Evolutionary conservation across 2,113 vertebrate genomes (phyloP).

Genomic region (Saccopteryx leptura): DNA sequence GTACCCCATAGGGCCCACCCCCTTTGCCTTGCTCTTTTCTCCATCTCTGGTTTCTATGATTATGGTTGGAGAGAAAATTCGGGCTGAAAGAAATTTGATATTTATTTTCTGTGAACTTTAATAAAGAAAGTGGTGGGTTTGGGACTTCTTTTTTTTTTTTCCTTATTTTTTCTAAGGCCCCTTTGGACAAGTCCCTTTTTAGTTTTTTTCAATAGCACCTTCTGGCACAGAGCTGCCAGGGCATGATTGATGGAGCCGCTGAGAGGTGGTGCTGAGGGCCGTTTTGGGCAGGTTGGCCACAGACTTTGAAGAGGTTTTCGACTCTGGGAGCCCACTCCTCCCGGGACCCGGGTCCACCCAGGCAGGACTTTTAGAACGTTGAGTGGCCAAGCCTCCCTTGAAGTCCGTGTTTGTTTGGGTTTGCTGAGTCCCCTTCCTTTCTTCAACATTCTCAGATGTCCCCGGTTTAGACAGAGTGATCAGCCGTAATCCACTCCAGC

Average conservation of each 20-base stretch:
- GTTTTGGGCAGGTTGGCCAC: conserved; percentile 83
- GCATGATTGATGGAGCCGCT: conserved; percentile 87
- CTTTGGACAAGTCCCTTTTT: conserved; percentile 75
- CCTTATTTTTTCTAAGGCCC: neutral
- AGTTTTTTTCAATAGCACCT: conserved; percentile 84
- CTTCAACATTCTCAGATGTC: conserved; percentile 97
- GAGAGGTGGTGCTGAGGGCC: conserved; percentile 75
- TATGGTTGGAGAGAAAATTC: conserved; percentile 85
- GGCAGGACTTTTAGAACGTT: conserved; percentile 85
- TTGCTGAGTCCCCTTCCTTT: conserved; percentile 90
- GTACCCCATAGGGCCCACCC: neutral
- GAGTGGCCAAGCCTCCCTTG: conserved; percentile 85
- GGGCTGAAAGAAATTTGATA: conserved; percentile 85
- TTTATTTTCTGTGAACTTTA: conserved; percentile 89
- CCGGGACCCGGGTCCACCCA: conserved; percentile 81
- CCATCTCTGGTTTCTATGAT: conserved; percentile 73
- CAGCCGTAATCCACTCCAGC: conserved; percentile 95
- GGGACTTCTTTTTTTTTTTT: neutral
- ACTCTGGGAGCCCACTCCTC: conserved; percentile 83
- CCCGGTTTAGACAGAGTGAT: conserved; percentile 92
- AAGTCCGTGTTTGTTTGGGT: conserved; percentile 90
- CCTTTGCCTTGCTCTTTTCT: accelerated
- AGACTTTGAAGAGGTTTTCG: conserved; percentile 83
- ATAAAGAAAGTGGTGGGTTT: conserved; percentile 81
- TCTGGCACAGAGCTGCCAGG: conserved; percentile 81